These are phyloP conservation scores for Plagodis pulveraria DNA, from an alignment of 2,888 invertebrate genomes.

Conservation along the genomic window DNA sequence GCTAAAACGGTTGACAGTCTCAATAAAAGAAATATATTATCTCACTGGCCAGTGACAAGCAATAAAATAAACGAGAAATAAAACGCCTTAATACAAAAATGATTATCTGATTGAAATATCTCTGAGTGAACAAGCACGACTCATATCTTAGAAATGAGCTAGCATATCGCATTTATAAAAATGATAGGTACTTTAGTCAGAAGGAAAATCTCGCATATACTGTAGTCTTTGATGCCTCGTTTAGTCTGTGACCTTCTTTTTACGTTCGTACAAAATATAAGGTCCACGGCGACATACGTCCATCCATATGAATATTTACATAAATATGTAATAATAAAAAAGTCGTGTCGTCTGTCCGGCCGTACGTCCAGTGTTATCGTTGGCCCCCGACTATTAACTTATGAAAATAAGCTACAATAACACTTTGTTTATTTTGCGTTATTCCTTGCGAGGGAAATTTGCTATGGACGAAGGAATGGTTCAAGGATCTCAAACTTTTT, in stretches of 20 bases:
- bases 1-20: constrained; percentile 15
- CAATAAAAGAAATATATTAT: constrained; percentile 12
- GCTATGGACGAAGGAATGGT: constrained; percentile 65
- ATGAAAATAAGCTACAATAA: constrained; percentile 84
- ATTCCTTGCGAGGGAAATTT: constrained; percentile 74
- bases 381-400: constrained; percentile 75
- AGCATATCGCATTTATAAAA: constrained; percentile 16
- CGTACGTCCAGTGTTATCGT: constrained; percentile 39
- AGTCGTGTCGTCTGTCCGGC: constrained; percentile 45
- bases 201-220: constrained; percentile 14
- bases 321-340: constrained; percentile 54
- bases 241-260: constrained; percentile 30
- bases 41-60: constrained; percentile 12
- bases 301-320: constrained; percentile 50
- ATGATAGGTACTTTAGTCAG: constrained; percentile 13
- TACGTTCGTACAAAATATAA: constrained; percentile 21
- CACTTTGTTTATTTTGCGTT: constrained; percentile 82
- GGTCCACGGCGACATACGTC: constrained; percentile 36
- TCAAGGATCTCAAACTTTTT: constrained; percentile 56
- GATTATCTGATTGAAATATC: constrained; percentile 22
- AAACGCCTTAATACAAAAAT: constrained; percentile 22
- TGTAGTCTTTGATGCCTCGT: constrained; percentile 15
- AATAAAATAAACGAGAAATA: constrained; percentile 18
- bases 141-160: constrained; percentile 13
- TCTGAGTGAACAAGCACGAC: constrained; percentile 15